phyloP scores from a whole-genome alignment of 2,888 invertebrate species.

The Heliconius sara region DNA sequence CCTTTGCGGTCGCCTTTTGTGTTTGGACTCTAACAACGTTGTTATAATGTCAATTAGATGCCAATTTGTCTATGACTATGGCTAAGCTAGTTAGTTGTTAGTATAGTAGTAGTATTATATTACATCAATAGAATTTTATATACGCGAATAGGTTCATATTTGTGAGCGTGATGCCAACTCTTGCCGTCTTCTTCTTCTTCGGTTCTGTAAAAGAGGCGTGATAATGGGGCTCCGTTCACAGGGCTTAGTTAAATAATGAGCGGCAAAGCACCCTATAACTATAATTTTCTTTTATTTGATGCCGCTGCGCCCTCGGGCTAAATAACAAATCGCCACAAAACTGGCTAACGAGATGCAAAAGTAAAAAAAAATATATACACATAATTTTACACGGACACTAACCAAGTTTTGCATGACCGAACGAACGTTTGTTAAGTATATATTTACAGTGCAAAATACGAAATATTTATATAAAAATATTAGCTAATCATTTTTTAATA shows the following conservation, averaged over 20 bases:
- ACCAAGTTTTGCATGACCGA: conserved; percentile 56
- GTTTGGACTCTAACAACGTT: conserved; percentile 76
- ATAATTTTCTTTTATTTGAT: conserved; percentile 79
- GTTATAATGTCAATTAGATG: conserved; percentile 80
- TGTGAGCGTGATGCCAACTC: conserved; percentile 43
- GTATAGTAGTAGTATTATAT: conserved; percentile 44
- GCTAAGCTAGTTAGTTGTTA: conserved; percentile 68
- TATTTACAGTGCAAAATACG: conserved; percentile 15
- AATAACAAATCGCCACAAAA: conserved; percentile 67
- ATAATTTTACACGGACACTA: conserved; percentile 58
- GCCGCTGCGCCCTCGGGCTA: conserved; percentile 65
- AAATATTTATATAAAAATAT: conserved; percentile 1
- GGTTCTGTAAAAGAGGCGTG: conserved; percentile 60
- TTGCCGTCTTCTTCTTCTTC: conserved; percentile 38
- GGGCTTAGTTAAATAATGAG: conserved; percentile 81
- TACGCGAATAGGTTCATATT: conserved; percentile 60
- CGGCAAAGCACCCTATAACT: conserved; percentile 76
- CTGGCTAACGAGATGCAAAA: conserved; percentile 73
- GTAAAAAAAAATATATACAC: conserved; percentile 64
- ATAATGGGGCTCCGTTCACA: conserved; percentile 73
- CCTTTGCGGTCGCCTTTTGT: conserved; percentile 81
- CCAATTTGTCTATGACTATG: conserved; percentile 71
- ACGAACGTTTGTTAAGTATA: conserved; percentile 30
- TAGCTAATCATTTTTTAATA: background rate
- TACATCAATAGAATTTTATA: conserved; percentile 57